Evolutionary conservation across 2,113 vertebrate genomes (phyloP), one percentile per base, ranked within the genome.

Genomic region (Albula goreensis): DNA sequence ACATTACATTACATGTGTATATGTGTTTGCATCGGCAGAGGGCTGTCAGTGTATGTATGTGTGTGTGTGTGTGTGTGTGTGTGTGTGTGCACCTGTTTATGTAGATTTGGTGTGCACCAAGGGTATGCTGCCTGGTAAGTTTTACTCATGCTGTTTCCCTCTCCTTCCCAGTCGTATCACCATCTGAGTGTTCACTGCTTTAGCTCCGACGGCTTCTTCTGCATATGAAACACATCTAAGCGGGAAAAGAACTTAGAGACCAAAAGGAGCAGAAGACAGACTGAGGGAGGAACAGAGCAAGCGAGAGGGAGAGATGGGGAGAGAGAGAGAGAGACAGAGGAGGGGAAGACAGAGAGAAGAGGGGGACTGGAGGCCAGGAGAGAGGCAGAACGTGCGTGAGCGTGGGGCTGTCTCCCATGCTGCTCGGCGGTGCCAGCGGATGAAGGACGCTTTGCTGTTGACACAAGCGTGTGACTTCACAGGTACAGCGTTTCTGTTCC

Each of bases 401-500:
- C 82, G 82, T 87, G 77, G 66, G 66, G 80, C 79, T 87, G 87
- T 86, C 86, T 86, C 89, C 88, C 87, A 41, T 88, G 86, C 49
- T 80, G 48, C n/a, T 82, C 11, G 3, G 8, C 57, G 6, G 57
- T 15, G 57, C 57, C 11, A 48, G 15, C n/a, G 22, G 51, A 66
- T 49, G 15, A 53, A 66, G 82, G 49, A 41, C 13, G 17, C 56
- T 83, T 63, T 66, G 82, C 57, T 49, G 82, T 83, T 83, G 6
- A 31, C 82, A 66, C 82, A 66, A 63, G 56, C 57, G 57, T 83
- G 56, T 13, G 57, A 60, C 22, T 83, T 83, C 82, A 66, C 53
- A 83, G 57, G 53, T 10, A 83, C 31, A 51, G 25, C 25, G 1
- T 8, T 63, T 83, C 22, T 63, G 82, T 48, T 19, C 57, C 57